A percentile compares a stretch with the other conserved stretches of the same genome.
Evolutionary conservation across 2,113 vertebrate species (phyloP).

Genomic region (Procavia capensis): DNA sequence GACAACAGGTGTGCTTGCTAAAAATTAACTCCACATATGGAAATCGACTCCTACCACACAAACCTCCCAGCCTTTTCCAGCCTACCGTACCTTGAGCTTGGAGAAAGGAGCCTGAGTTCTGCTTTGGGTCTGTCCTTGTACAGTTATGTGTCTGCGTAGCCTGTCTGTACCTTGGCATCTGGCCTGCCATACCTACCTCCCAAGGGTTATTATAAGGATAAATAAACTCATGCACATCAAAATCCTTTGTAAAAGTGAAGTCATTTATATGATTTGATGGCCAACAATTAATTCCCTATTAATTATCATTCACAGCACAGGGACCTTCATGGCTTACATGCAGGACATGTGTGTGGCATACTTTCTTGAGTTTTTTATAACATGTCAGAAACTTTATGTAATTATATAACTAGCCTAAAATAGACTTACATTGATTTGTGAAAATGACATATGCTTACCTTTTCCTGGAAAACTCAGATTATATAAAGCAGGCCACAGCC

Average conservation of each 20-base stretch:
- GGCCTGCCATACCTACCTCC: neutral
- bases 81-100: neutral
- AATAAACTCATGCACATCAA: neutral
- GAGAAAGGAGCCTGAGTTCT: neutral
- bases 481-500: neutral
- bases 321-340: neutral
- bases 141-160: neutral
- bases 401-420: neutral
- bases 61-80: neutral
- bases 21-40: neutral
- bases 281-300: constrained; percentile 46
- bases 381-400: neutral
- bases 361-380: neutral
- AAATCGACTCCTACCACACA: constrained; percentile 10
- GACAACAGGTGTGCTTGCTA: constrained; percentile 3
- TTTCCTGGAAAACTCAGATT: neutral
- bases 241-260: neutral
- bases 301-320: neutral
- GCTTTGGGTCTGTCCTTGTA: accelerated
- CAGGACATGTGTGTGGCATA: neutral
- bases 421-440: neutral
- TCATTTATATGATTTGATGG: neutral
- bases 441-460: neutral
- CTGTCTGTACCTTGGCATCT: neutral
- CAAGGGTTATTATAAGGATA: neutral